Evolutionary conservation across 2,113 vertebrate genomes (phyloP), one percentile per base, ranked within the genome.

Genomic region (Rhinichthys klamathensis): DNA sequence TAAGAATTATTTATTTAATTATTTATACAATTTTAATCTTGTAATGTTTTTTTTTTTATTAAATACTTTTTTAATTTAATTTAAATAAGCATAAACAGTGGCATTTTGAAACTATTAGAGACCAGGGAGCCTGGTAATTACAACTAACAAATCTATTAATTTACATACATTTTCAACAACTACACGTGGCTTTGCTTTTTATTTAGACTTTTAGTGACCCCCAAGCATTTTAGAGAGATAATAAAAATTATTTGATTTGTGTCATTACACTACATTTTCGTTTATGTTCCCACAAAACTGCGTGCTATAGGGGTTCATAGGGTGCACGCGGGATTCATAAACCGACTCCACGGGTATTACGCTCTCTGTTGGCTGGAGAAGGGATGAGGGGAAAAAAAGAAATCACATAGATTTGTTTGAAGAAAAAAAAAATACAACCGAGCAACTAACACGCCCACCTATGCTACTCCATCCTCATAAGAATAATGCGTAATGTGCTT

Each of bases 331-430:
- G 38, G 63, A 35, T 60, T 74, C 41, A 46, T 5, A 54, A 82
- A 76, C 49, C 86, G 85, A 85, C 85, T 90, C 89, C 88, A 84
- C 91, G 93, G 85, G 63, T 89, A 88, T 91, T 92, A 91, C 96
- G 95, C 94, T 94, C 95, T 93, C 94, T 96, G 90, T 96, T 95
- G 96, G 95, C 92, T 91, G 91, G 85, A 79, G 78, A 89, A 76
- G 91, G 92, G 89, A 94, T 32, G 92, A 89, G 88, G 82, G 30
- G n/a, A n/a, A n/a, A n/a, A n/a, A n/a, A 91, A 46, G 63, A 77
- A 84, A 65, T 84, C 21, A 49, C 44, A 86, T 61, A 78, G 2
- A 80, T 46, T 84, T 58, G 13, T 44, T 58, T 49, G 38, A 32
- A 38, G 3, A 35, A 78, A n/a, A 35, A 12, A 84, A 77, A 73